Conservation (phyloP, 2,113 vertebrate genomes). For the Sapayoa aenigma region DNA sequence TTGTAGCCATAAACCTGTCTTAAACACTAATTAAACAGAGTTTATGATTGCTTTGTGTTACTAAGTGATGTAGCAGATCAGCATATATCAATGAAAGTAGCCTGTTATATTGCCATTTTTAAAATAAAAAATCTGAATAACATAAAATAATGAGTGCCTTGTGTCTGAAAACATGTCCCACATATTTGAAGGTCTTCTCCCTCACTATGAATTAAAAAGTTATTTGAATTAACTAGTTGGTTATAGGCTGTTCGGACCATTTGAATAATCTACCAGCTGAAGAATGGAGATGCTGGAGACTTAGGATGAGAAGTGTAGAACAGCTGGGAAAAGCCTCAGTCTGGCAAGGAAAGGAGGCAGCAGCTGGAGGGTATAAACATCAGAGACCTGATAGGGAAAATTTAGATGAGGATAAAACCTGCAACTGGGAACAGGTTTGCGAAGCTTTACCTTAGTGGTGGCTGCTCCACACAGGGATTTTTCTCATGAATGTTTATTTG, state of each 20-base stretch:
- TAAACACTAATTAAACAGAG: not conserved
- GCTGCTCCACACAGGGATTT: not conserved
- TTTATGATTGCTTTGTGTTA: conserved; percentile 7
- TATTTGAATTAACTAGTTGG: not conserved
- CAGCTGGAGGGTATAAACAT: not conserved
- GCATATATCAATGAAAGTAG: not conserved
- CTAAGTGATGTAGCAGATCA: not conserved
- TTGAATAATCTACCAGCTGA: not conserved
- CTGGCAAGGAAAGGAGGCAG: not conserved
- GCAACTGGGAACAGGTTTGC: not conserved
- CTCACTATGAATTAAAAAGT: not conserved
- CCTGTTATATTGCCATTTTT: not conserved
- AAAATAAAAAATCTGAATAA: not conserved
- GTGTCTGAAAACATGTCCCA: not conserved
- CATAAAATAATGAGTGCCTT: not conserved
- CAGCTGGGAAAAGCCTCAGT: not conserved
- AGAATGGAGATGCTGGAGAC: not conserved
- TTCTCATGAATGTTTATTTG: not conserved
- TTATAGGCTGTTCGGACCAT: not conserved
- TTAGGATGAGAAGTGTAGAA: not conserved
- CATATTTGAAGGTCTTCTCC: not conserved
- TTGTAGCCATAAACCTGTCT: not conserved
- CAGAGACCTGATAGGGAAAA: not conserved
- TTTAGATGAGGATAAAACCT: not conserved
- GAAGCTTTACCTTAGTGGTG: not conserved